These are phyloP conservation scores for Noctua janthe DNA, from an alignment of 2,888 invertebrate species.

Conservation along the genomic window DNA sequence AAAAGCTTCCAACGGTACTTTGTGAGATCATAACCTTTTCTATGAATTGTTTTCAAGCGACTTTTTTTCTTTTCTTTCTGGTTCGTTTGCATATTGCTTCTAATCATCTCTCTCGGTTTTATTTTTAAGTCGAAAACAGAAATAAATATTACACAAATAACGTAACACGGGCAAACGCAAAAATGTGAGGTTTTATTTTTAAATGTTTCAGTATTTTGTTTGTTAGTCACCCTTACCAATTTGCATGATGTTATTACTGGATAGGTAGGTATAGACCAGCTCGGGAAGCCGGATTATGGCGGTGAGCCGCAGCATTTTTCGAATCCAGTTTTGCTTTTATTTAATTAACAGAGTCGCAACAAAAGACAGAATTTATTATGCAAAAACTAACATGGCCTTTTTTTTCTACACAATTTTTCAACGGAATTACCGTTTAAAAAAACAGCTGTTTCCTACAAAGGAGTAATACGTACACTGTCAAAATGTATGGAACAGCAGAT, in stretches of 20 bases:
- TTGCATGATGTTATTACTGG: neutral
- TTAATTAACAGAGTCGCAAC: neutral
- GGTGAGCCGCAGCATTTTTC: neutral
- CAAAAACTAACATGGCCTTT: neutral
- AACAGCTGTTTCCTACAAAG: too few relatives aligned
- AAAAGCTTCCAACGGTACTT: constrained; percentile 23
- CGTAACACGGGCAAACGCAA: neutral
- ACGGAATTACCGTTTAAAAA: too few relatives aligned
- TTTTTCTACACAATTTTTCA: neutral
- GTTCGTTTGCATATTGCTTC: constrained; percentile 2
- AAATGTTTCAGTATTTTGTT: neutral
- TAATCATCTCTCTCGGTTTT: neutral
- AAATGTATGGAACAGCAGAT: too few relatives aligned
- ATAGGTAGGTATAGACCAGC: neutral
- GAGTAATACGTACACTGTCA: too few relatives aligned
- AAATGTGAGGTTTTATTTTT: neutral
- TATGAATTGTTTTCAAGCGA: neutral
- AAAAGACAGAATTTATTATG: neutral
- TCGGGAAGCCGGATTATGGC: neutral
- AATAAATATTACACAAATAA: neutral
- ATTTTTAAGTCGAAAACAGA: constrained; percentile 5
- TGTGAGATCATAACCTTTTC: constrained; percentile 9
- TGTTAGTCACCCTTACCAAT: neutral
- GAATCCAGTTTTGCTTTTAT: neutral
- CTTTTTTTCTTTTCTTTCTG: constrained; percentile 17